Evolutionary conservation across 1,140 invertebrate species (phyloP), one percentile per base, ranked within the genome.

Genomic region (Uloborus diversus): DNA sequence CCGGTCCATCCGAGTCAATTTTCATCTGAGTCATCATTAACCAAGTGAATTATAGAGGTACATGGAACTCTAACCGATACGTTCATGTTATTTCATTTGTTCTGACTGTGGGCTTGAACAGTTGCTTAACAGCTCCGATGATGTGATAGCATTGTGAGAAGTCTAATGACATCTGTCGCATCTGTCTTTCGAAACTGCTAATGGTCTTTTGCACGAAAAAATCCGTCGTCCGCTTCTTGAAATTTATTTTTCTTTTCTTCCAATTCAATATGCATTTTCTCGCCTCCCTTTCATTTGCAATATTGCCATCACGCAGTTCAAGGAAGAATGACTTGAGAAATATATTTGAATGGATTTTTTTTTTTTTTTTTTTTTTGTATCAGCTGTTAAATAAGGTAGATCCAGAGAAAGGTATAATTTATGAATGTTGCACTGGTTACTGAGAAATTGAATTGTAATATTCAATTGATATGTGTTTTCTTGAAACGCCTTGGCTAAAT

Each of bases 21-120:
- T 69, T 69, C 51, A 17, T 69, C 35, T 27, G 49, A 17, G 25
- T 35, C 30, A 17, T 59, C 68, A 71, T 37, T 71, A 59, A 13
- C 59, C 68, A 71, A 56, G 11, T 14, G 53, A 71, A 71, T 71
- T 71, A 71, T 53, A 59, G 68, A 57, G 66, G 28, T 51, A 56
- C 49, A 53, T 53, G 28, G 65, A 49, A 49, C 53, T 53, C 20
- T 51, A 51, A 70, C 51, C 56, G 53, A 23, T n/a, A 25, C 59
- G 42, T 33, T 70, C 66, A 59, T 71, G 68, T 71, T 71, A 59
- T 59, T 71, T 59, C 68, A 71, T 71, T 71, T 71, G 68, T 71
- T 71, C 68, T 37, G 53, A 49, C 64, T 49, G 20, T 42, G 25
- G 37, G 27, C n/a, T n/a, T 53, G 49, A 20, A 53, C 32, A 32